Evolutionary conservation across 2,888 invertebrate genomes (phyloP), one percentile per base, ranked within the genome.

Genomic region (Oxystoma pomonae): DNA sequence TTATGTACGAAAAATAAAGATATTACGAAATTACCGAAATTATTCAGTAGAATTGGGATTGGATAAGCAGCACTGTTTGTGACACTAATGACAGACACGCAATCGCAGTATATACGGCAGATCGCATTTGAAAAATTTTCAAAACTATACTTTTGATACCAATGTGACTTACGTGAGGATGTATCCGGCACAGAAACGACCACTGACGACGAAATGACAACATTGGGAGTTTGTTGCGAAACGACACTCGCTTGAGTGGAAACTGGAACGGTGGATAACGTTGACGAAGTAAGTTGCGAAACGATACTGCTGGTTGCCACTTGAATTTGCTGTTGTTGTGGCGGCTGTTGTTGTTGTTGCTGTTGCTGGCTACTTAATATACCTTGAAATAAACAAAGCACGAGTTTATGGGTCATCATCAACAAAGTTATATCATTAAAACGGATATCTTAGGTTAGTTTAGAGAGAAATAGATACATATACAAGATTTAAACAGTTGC

Each of bases 111-210:
- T n/a, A n/a, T n/a, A n/a, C n/a, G n/a, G n/a, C n/a, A n/a, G n/a
- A n/a, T n/a, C n/a, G n/a, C n/a, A n/a, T n/a, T n/a, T n/a, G n/a
- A n/a, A n/a, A n/a, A n/a, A n/a, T n/a, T 20, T 20, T 49, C 64
- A 62, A 35, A 62, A 35, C 12, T 50, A 63, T 59, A 49, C 35
- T 21, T 1, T 17, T 16, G 2, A n/a, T 22, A 16, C 16, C n/a
- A n/a, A 1, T 17, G 35, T 12, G 16, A 70, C 72, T 69, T 75
- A 78, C 76, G 74, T 67, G 76, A 74, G 52, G 77, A 73, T 58
- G 77, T 75, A 61, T 69, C 81, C 2, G 76, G 72, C 12, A 81
- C 72, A 61, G 81, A 70, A 69, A 78, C 74, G 53, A 81, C 78
- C 61, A 83, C 76, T 17, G 67, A 7, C 12, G 61, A 57, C 1